Evolutionary conservation across 2,888 invertebrate species (phyloP).

Genomic region (Caenorhabditis imperialis): DNA sequence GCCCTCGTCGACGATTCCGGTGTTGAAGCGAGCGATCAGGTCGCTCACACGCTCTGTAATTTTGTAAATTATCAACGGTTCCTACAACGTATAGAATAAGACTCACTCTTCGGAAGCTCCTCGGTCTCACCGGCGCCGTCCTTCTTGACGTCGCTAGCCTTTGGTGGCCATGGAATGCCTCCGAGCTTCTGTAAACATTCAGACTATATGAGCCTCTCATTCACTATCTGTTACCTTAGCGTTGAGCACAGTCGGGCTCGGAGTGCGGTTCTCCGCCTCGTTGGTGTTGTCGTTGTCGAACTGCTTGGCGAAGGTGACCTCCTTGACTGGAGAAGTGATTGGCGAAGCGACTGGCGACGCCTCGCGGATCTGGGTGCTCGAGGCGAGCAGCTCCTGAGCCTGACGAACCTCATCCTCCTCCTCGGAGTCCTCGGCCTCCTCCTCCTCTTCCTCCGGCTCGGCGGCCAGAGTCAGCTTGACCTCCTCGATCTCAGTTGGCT

Average conservation of each 20-base stretch:
- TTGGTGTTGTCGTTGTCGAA: constrained; percentile 23
- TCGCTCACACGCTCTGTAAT: constrained; percentile 60
- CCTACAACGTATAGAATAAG: neutral
- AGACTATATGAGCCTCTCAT: neutral
- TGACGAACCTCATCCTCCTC: constrained; percentile 43
- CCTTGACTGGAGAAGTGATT: constrained; percentile 10
- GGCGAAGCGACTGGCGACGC: constrained; percentile 31
- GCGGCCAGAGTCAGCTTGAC: constrained; percentile 29
- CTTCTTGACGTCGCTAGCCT: constrained; percentile 38
- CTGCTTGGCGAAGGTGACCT: constrained; percentile 15
- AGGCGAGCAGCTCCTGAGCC: constrained; percentile 42
- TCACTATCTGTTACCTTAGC: constrained; percentile 24
- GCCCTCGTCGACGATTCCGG: constrained; percentile 45
- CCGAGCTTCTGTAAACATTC: constrained; percentile 57
- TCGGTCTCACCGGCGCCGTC: constrained; percentile 23
- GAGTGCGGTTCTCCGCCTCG: constrained; percentile 53
- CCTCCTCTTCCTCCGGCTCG: constrained; percentile 16
- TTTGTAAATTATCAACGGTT: neutral
- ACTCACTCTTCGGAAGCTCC: constrained; percentile 48
- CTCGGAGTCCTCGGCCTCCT: constrained; percentile 19
- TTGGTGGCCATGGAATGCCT: constrained; percentile 59
- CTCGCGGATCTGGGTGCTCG: constrained; percentile 46
- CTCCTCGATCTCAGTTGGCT: constrained; percentile 18
- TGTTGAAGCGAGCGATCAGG: constrained; percentile 62
- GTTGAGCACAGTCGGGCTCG: constrained; percentile 51